Evolutionary conservation across 2,797 vertebrate genomes (phyloP).

Genomic region (Manis javanica): DNA sequence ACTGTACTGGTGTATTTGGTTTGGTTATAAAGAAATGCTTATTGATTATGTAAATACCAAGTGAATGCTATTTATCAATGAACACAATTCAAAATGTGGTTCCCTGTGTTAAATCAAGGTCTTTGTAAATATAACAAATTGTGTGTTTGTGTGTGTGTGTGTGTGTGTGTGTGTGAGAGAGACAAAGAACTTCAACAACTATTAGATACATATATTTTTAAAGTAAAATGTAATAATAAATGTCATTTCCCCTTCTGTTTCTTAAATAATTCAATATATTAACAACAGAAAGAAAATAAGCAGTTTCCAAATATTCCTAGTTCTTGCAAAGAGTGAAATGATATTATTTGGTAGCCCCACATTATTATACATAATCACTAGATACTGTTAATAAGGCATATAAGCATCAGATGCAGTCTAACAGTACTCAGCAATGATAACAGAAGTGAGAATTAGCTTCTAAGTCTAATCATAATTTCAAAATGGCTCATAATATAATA

Average conservation of each 20-base stretch:
- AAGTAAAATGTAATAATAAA: background rate
- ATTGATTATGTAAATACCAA: background rate
- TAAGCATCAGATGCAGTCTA: background rate
- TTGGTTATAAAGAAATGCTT: background rate
- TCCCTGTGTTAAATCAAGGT: background rate
- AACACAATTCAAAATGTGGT: background rate
- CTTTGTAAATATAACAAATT: background rate
- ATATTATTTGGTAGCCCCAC: background rate
- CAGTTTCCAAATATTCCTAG: background rate
- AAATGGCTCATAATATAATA: background rate
- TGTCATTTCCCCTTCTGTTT: background rate
- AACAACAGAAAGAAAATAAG: background rate
- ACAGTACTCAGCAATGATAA: background rate
- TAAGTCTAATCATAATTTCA: background rate
- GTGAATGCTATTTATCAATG: background rate
- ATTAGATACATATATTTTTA: background rate
- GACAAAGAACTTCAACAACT: background rate
- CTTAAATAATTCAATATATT: slow-evolving; percentile 15
- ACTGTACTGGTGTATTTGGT: background rate
- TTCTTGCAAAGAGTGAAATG: background rate
- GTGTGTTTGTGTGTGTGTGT: background rate
- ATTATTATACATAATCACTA: background rate
- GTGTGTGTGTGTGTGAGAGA: background rate
- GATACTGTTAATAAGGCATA: background rate
- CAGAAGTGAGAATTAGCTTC: background rate